Conservation (phyloP, 2,888 invertebrate genomes). For the Caenorhabditis imperialis region DNA sequence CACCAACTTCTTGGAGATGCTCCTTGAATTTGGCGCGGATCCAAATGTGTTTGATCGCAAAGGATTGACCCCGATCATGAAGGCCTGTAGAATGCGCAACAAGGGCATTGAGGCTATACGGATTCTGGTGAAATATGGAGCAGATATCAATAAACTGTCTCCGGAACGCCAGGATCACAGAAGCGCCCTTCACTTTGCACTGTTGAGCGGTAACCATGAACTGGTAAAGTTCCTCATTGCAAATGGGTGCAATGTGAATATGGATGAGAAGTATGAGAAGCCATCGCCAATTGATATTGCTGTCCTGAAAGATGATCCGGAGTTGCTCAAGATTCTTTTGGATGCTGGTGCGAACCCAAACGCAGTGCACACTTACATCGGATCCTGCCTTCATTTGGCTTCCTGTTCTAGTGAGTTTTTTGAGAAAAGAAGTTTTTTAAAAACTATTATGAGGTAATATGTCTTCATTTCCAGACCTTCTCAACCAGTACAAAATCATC, state of each 20-base stretch:
- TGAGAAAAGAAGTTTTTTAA: too few species aligned
- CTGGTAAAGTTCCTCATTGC: slow-evolving; percentile 85
- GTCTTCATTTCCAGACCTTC: slow-evolving; percentile 45
- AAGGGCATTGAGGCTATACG: slow-evolving; percentile 83
- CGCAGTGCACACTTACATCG: slow-evolving; percentile 78
- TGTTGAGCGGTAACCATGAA: slow-evolving; percentile 85
- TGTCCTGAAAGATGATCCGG: slow-evolving; percentile 82
- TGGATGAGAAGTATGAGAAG: slow-evolving; percentile 82
- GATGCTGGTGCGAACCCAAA: slow-evolving; percentile 80
- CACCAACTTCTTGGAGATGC: slow-evolving; percentile 85
- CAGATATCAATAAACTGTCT: slow-evolving; percentile 88
- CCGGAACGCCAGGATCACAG: slow-evolving; percentile 90
- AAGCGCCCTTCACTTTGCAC: slow-evolving; percentile 90
- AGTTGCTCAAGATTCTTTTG: slow-evolving; percentile 77
- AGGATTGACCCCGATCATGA: slow-evolving; percentile 92
- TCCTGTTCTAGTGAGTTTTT: slow-evolving; percentile 76
- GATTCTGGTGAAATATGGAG: slow-evolving; percentile 82
- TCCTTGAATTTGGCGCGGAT: slow-evolving; percentile 89
- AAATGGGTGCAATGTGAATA: slow-evolving; percentile 86
- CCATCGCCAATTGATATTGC: slow-evolving; percentile 89
- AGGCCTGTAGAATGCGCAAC: slow-evolving; percentile 87
- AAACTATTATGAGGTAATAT: too few species aligned
- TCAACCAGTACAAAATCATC: slow-evolving; percentile 71
- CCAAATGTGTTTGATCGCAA: slow-evolving; percentile 90
- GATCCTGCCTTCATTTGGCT: slow-evolving; percentile 79